Evolutionary conservation across 2,797 vertebrate genomes (phyloP).

Genomic region (Sarcoramphus papa): DNA sequence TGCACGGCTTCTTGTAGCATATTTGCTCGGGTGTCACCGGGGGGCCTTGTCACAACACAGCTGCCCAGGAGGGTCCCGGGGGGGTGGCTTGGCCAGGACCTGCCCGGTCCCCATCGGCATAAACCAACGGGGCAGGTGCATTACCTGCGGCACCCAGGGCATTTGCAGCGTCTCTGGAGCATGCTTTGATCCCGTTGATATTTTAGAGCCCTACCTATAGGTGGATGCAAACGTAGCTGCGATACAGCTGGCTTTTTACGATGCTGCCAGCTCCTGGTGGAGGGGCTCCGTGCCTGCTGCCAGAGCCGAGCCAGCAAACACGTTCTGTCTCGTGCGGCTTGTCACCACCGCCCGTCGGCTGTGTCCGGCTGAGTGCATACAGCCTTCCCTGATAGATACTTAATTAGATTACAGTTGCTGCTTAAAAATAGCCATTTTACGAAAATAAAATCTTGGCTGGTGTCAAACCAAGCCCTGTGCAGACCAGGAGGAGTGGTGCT

Average conservation of each 20-base stretch:
- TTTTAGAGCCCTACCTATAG: background rate
- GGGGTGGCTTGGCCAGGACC: background rate
- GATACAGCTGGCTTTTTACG: conserved; percentile 6
- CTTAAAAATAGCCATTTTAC: conserved; percentile 46
- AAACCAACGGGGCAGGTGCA: rapidly evolving
- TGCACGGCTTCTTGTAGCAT: rapidly evolving
- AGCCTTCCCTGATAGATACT: conserved; percentile 29
- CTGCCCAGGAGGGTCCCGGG: background rate
- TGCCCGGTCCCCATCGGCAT: rapidly evolving
- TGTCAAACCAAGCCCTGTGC: background rate
- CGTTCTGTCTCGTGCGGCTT: background rate
- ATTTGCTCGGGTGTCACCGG: rapidly evolving
- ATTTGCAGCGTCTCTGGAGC: rapidly evolving
- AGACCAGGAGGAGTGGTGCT: background rate
- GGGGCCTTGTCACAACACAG: rapidly evolving
- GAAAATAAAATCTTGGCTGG: background rate
- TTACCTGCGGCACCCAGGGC: background rate
- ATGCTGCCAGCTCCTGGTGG: background rate
- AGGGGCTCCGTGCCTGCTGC: conserved; percentile 14
- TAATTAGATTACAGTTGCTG: conserved; percentile 46
- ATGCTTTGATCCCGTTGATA: rapidly evolving
- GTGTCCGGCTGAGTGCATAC: background rate
- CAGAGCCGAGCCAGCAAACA: background rate
- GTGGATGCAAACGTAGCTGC: background rate
- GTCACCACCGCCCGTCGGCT: background rate